Evolutionary conservation across 1,140 invertebrate genomes (phyloP), one percentile per base, ranked within the genome.

Genomic region (Ladona fulva): DNA sequence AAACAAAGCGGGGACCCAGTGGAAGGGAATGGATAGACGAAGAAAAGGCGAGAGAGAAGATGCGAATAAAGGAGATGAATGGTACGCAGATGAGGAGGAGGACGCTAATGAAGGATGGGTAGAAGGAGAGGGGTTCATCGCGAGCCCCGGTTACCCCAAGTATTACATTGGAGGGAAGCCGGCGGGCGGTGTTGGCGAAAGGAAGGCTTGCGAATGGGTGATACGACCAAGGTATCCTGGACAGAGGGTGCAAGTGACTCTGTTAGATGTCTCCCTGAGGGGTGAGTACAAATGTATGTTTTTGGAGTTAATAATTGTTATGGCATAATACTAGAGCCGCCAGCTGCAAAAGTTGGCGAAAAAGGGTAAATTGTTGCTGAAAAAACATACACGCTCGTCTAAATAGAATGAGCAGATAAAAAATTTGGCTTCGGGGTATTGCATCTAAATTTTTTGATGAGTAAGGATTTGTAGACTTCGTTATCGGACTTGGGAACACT

Each of bases 81-180:
- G 29, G 29, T 37, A 37, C 29, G 29, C 29, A 37, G 29, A 87
- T 5, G 83, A 42, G 79, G 79, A 7, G 12, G 76, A 25, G 37
- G 42, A 76, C 8, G 42, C 14, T 5, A 14, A 16, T 3, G 76
- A 42, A 42, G 42, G 22, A n/a, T 24, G 22, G 42, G 24, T 59
- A 24, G 76, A 37, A 0, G 79, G 80, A 42, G 82, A 84, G 59
- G 90, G 89, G 0, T 90, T 89, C 82, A 85, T 90, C 37, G 85
- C 87, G 24, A 89, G 87, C 77, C 89, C 90, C 0, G 89, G 89
- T 0, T 91, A 90, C 83, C 90, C 90, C 0, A 85, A 88, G 81
- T 90, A 87, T 83, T 90, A 90, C 81, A 84, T 90, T 0, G 80
- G 80, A 24, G 52, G 52, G 14, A 6, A 77, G 79, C 1, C 59